Evolutionary conservation across 2,888 invertebrate species (phyloP), one percentile per base, ranked within the genome.

Genomic region (Drosophila planitibia): DNA sequence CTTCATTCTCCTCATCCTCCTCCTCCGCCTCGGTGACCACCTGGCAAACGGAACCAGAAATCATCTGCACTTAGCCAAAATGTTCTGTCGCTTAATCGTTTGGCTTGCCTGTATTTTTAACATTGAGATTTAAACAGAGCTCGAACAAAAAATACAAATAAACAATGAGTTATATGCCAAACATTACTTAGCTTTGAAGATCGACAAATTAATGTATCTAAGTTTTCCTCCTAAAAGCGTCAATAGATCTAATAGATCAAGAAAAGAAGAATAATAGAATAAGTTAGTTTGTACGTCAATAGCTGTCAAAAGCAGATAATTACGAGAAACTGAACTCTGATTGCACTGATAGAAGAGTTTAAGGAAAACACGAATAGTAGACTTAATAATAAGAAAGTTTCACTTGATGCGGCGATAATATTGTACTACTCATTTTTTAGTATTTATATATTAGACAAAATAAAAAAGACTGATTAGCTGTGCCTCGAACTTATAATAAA

Each of bases 41-140:
- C 14, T 30, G 37, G 3, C 58, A 53, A n/a, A 61, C n/a, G 14
- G 66, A 70, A 5, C 70, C 69, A 10, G 74, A 80, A 39, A 81
- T 71, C 81, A 81, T 81, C 10, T 39, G 39, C 7, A 33, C 25
- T 44, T 7, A 28, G 14, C 25, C 12, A 16, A 41, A 25, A 51
- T 32, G 19, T 30, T 59, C 25, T 55, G 28, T 37, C 4, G 3
- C 28, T 39, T 16, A 33, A 32, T 9, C 35, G 10, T 10, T 28
- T n/a, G 22, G 16, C n/a, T 39, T 14, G 2, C 12, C 41, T 64
- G 28, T 58, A 32, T 61, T 12, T 25, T n/a, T 14, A 14, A 35
- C 22, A 35, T 44, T 39, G 22, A 12, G 35, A 32, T 49, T 69
- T 16, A 19, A 19, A 9, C n/a, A 16, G 4, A n/a, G 14, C 5